Conservation (phyloP, 2,888 invertebrate species). For the Darwinula stevensoni region DNA sequence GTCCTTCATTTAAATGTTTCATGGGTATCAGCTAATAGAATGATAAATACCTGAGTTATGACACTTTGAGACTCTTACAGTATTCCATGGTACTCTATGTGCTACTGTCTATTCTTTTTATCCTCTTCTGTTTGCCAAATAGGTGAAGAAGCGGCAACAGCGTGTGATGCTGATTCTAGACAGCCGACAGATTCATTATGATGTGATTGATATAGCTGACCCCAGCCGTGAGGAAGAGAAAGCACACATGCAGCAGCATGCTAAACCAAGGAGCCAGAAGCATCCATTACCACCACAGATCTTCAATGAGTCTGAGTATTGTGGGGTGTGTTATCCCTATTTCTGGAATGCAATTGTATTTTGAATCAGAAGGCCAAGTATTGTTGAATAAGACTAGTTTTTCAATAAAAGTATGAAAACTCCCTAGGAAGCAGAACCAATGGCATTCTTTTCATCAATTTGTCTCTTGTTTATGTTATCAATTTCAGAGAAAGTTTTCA, state of each 20-base stretch:
- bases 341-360: not conserved
- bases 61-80: too few relatives aligned
- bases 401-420: too few relatives aligned
- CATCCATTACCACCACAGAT: constrained; percentile 74
- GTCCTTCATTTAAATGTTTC: too few relatives aligned
- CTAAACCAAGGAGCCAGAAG: constrained; percentile 26
- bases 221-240: constrained; percentile 62
- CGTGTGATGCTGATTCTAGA: constrained; percentile 75
- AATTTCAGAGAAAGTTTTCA: too few relatives aligned
- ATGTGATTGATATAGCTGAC: constrained; percentile 76
- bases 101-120: constrained; percentile 4
- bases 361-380: not conserved
- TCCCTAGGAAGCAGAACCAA: too few relatives aligned
- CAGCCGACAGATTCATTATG: constrained; percentile 62
- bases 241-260: constrained; percentile 67
- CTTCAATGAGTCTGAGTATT: constrained; percentile 68
- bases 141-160: constrained; percentile 90
- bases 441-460: too few relatives aligned
- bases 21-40: too few relatives aligned
- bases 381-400: too few relatives aligned
- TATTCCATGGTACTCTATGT: too few relatives aligned
- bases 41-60: too few relatives aligned
- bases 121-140: constrained; percentile 9
- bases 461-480: too few relatives aligned
- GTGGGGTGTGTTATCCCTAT: constrained; percentile 36